phyloP scores from a whole-genome alignment of 64 coral and sea anemone genomes.

The Trachythela sp. region DNA sequence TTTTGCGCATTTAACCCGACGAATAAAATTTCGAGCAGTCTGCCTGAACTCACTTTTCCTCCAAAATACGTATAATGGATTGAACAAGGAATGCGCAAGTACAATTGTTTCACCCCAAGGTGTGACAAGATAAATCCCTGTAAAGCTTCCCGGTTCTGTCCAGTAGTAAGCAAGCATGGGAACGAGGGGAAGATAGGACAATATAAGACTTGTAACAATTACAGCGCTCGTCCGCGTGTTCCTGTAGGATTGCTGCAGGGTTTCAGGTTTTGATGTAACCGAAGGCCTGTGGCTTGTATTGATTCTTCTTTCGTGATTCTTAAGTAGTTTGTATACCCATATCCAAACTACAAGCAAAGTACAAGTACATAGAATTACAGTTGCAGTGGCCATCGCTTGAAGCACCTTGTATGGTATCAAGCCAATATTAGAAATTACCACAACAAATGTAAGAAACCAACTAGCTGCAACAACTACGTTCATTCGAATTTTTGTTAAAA shows the following conservation, averaged over 20 bases:
- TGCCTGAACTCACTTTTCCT: neutral
- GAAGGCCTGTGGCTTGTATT: neutral
- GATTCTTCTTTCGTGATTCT: neutral
- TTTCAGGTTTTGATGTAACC: neutral
- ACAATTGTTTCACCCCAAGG: neutral
- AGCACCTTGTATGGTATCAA: neutral
- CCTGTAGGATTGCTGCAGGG: neutral
- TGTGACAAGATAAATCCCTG: neutral
- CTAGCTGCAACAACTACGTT: neutral
- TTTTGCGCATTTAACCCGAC: too few species aligned
- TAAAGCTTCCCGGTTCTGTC: neutral
- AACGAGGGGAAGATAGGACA: neutral
- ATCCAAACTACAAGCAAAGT: neutral
- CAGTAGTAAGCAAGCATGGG: neutral
- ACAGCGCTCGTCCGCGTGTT: neutral
- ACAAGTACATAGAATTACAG: neutral
- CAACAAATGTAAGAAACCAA: neutral
- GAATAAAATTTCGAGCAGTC: neutral
- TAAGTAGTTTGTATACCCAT: neutral
- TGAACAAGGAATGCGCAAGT: neutral
- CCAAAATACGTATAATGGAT: neutral
- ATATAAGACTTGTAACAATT: neutral
- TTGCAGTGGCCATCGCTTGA: neutral
- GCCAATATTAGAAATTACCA: neutral
- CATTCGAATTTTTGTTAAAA: neutral